Evolutionary conservation across 1,140 invertebrate genomes (phyloP).

Genomic region (Drosophila nannoptera): DNA sequence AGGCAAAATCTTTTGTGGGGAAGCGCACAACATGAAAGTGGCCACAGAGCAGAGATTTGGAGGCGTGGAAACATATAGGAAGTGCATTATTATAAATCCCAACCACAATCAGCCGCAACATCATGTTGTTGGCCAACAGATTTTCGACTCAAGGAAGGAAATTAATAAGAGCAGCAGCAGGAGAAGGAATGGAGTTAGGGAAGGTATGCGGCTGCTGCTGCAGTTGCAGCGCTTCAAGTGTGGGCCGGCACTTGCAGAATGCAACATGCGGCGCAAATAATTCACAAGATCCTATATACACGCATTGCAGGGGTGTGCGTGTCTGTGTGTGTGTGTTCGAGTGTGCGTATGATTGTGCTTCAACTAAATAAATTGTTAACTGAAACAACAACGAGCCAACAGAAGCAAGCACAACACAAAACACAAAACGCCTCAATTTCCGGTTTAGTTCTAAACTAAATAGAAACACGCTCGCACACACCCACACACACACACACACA

Average conservation of each 20-base stretch:
- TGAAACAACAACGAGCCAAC: conserved; percentile 77
- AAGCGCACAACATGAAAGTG: background rate
- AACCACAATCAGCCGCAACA: conserved; percentile 8
- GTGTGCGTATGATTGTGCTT: conserved; percentile 32
- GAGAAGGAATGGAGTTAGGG: background rate
- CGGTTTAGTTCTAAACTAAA: conserved; percentile 76
- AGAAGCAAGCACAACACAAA: conserved; percentile 75
- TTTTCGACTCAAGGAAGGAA: conserved; percentile 20
- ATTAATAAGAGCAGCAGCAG: conserved; percentile 24
- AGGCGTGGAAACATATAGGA: background rate
- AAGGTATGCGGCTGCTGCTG: conserved; percentile 4
- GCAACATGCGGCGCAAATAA: conserved; percentile 49
- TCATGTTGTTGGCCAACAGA: conserved; percentile 6
- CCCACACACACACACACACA: conserved; percentile 8
- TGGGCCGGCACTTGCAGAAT: conserved; percentile 36
- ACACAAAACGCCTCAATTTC: conserved; percentile 78
- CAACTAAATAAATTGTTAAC: conserved; percentile 78
- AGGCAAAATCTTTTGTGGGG: no score
- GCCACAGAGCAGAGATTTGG: background rate
- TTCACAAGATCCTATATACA: conserved; percentile 60
- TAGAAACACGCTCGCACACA: conserved; percentile 53
- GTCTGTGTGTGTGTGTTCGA: conserved; percentile 12
- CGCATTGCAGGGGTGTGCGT: background rate
- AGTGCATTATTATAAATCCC: background rate
- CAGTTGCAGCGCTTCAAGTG: conserved; percentile 32